phyloP scores from a whole-genome alignment of 2,113 vertebrate genomes.

The Malurus elegans region DNA sequence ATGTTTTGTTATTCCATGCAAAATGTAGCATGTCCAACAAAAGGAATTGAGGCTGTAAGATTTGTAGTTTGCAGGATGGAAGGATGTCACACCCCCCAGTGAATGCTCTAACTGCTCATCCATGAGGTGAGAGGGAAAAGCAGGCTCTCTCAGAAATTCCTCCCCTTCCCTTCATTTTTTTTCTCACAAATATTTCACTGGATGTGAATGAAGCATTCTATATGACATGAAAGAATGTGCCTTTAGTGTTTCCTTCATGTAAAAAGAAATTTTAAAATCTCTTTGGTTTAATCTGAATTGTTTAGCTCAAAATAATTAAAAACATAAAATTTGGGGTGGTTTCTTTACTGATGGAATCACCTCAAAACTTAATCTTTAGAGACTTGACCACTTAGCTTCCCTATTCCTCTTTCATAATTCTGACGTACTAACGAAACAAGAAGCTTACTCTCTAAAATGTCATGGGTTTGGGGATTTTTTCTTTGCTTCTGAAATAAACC shows the following conservation, averaged over 20 bases:
- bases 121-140: neutral
- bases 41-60: neutral
- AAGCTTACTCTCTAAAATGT: neutral
- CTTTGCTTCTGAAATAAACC: neutral
- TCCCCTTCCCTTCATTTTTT: neutral
- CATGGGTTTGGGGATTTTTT: neutral
- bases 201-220: neutral
- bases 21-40: neutral
- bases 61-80: neutral
- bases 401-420: neutral
- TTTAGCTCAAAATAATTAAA: neutral
- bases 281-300: neutral
- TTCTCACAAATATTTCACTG: neutral
- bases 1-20: neutral
- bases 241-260: neutral
- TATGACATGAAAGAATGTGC: neutral
- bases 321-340: accelerated
- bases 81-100: neutral
- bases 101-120: neutral
- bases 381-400: neutral
- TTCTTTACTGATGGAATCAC: neutral
- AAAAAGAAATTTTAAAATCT: neutral
- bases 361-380: neutral
- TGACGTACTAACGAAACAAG: neutral
- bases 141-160: neutral